Conservation (phyloP, 2,113 vertebrate genomes). For the Maccullochella peelii region DNA sequence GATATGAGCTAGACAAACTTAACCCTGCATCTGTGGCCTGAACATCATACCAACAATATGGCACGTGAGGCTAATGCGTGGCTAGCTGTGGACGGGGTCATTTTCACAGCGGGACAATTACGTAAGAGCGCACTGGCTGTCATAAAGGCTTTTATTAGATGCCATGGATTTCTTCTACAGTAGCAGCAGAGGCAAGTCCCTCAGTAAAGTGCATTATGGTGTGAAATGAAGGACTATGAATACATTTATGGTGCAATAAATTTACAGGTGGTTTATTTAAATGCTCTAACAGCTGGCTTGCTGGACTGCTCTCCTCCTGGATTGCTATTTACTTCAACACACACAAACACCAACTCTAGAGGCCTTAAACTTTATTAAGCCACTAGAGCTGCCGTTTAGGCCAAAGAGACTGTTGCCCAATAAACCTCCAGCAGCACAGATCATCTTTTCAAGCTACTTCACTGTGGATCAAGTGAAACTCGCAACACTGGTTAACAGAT, state of each 20-base stretch:
- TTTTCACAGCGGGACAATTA: slow-evolving; percentile 35
- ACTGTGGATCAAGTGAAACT: slow-evolving; percentile 22
- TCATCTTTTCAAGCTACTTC: slow-evolving; percentile 45
- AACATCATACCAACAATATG: slow-evolving; percentile 17
- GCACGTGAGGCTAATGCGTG: slow-evolving; percentile 47
- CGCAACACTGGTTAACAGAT: slow-evolving; percentile 56
- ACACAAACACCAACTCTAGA: slow-evolving; percentile 35
- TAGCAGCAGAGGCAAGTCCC: slow-evolving; percentile 25
- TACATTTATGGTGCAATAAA: slow-evolving; percentile 52
- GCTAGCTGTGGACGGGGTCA: slow-evolving; percentile 10
- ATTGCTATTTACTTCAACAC: background rate
- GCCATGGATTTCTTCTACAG: slow-evolving; percentile 30
- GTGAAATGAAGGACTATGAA: slow-evolving; percentile 45
- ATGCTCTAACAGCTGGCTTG: slow-evolving; percentile 22
- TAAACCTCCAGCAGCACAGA: slow-evolving; percentile 29
- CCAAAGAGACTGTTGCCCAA: slow-evolving; percentile 42
- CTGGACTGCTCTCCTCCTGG: background rate
- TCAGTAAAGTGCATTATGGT: slow-evolving; percentile 33
- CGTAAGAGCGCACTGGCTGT: slow-evolving; percentile 6
- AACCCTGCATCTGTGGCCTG: slow-evolving; percentile 52
- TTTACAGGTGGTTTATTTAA: slow-evolving; percentile 50
- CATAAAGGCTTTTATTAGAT: slow-evolving; percentile 28
- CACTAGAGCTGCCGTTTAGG: slow-evolving; percentile 16
- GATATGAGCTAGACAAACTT: slow-evolving; percentile 75
- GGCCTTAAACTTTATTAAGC: slow-evolving; percentile 24